phyloP scores from a whole-genome alignment of 2,113 vertebrate genomes.

The Gnathonemus echidnorhynchus region DNA sequence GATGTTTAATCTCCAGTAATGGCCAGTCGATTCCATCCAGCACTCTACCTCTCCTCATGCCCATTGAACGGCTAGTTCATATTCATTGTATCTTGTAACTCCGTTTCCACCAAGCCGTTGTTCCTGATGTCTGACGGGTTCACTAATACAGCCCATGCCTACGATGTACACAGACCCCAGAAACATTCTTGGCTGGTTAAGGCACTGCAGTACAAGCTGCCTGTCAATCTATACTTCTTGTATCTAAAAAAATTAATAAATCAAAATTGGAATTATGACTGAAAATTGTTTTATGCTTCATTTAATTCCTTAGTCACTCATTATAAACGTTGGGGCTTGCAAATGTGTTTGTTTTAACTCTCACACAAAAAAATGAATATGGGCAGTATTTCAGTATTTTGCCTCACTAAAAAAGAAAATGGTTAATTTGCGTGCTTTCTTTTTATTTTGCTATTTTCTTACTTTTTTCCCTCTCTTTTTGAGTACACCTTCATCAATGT shows the following conservation, averaged over 20 bases:
- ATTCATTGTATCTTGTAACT: background rate
- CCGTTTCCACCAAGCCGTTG: background rate
- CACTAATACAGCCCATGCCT: background rate
- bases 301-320: background rate
- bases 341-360: background rate
- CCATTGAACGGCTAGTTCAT: background rate
- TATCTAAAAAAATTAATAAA: background rate
- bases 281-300: background rate
- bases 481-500: background rate
- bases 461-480: background rate
- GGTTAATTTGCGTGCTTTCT: background rate
- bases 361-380: background rate
- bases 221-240: background rate
- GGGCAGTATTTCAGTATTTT: background rate
- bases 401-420: background rate
- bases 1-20: background rate
- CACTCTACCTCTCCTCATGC: background rate
- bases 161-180: background rate
- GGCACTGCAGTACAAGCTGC: background rate
- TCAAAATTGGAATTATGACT: background rate
- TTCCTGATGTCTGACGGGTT: background rate
- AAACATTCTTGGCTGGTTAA: background rate
- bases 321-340: background rate
- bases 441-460: background rate
- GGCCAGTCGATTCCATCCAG: background rate